Percentiles rank a stretch among this genome's conserved stretches.
Conservation (phyloP, 2,113 vertebrate species). For the Ornithorhynchus anatinus region DNA sequence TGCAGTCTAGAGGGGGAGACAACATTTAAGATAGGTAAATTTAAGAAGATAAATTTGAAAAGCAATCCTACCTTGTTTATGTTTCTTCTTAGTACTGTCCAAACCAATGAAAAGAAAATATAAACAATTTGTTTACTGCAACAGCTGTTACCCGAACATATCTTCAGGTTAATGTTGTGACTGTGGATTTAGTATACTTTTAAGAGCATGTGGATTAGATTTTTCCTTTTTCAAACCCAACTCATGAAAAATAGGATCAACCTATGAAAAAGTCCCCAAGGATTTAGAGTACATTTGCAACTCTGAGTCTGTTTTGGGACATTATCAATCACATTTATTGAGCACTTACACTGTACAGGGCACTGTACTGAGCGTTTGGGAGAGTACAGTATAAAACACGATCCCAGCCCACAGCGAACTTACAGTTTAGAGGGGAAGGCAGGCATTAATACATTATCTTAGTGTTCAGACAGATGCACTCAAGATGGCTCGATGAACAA, state of each 20-base stretch:
- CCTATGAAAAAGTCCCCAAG: neutral
- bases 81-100: conserved; percentile 20
- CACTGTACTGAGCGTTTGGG: no score
- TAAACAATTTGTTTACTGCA: conserved; percentile 18
- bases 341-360: no score
- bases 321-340: no score
- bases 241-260: rapidly evolving
- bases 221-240: neutral
- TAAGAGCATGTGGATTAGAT: neutral
- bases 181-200: neutral
- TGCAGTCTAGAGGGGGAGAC: no score
- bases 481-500: neutral
- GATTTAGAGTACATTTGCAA: no score
- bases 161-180: neutral
- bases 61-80: conserved; percentile 5
- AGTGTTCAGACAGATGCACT: neutral
- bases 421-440: neutral
- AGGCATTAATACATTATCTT: neutral
- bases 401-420: neutral
- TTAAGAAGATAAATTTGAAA: conserved; percentile 25
- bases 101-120: neutral
- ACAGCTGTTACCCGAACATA: conserved; percentile 13
- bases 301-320: no score
- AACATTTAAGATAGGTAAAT: no score
- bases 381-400: no score